A percentile compares a stretch with the other conserved stretches of the same genome.
These are phyloP conservation scores for Amphiprion ocellaris DNA, from an alignment of 2,113 vertebrate genomes.

Conservation along the genomic window DNA sequence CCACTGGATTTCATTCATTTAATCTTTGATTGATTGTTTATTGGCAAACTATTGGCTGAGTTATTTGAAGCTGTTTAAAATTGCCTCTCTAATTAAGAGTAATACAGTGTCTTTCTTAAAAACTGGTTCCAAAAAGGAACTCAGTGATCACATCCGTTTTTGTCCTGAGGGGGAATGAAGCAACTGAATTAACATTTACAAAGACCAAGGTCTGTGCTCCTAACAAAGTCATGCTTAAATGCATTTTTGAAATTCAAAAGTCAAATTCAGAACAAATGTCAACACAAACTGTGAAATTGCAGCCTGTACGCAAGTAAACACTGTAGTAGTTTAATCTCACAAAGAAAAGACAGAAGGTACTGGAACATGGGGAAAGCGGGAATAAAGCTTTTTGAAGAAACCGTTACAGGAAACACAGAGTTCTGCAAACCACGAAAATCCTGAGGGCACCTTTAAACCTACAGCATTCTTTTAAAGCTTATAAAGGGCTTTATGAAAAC, in stretches of 20 bases:
- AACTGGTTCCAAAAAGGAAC: background rate
- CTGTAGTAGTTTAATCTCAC: slow-evolving; percentile 2
- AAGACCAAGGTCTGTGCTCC: too few species aligned
- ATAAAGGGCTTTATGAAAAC: slow-evolving; percentile 75
- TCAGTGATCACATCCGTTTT: background rate
- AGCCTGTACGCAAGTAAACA: slow-evolving; percentile 21
- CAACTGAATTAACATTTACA: too few species aligned
- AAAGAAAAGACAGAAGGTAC: slow-evolving; percentile 14
- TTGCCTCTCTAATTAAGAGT: too few species aligned
- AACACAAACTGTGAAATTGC: slow-evolving; percentile 5
- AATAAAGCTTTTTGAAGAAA: slow-evolving; percentile 40
- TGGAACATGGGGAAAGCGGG: slow-evolving; percentile 30
- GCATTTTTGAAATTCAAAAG: background rate
- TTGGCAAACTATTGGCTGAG: too few species aligned
- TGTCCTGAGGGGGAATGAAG: background rate
- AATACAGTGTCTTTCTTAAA: background rate
- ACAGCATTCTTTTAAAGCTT: slow-evolving; percentile 73
- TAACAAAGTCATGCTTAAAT: too few species aligned
- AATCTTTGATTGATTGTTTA: too few species aligned
- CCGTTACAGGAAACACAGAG: slow-evolving; percentile 22
- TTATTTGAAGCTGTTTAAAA: too few species aligned
- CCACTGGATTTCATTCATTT: too few species aligned
- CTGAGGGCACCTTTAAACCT: slow-evolving; percentile 52
- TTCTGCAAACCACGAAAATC: slow-evolving; percentile 62
- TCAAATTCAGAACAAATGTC: background rate